phyloP scores from a whole-genome alignment of 2,797 vertebrate species.

The Macropus fuliginosus region DNA sequence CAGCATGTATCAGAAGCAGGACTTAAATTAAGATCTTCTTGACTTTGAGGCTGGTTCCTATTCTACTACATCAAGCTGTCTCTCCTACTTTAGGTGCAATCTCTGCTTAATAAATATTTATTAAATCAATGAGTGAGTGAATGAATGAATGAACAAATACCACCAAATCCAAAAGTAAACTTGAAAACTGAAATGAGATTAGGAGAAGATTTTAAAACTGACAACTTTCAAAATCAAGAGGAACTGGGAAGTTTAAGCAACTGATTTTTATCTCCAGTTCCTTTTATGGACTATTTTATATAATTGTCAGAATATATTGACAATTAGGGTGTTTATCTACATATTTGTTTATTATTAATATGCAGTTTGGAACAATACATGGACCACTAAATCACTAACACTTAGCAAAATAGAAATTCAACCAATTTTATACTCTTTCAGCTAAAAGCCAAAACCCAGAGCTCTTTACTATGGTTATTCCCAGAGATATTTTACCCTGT shows the following conservation, averaged over 20 bases:
- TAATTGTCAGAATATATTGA: not conserved
- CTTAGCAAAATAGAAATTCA: not conserved
- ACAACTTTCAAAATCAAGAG: slow-evolving; percentile 25
- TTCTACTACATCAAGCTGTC: not conserved
- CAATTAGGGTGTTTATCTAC: not conserved
- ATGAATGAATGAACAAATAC: not conserved
- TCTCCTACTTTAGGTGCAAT: not conserved
- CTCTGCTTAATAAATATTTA: not conserved
- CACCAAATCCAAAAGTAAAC: not conserved
- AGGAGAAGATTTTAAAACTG: slow-evolving; percentile 2
- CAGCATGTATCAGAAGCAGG: not conserved
- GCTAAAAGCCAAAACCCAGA: not conserved
- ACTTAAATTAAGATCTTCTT: not conserved
- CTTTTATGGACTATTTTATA: not conserved
- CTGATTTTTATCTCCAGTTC: not conserved
- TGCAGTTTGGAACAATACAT: not conserved
- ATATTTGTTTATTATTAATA: not conserved
- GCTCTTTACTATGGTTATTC: not conserved
- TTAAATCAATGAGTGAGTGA: not conserved
- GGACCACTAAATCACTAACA: not conserved
- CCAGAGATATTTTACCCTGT: not conserved
- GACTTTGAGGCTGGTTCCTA: not conserved
- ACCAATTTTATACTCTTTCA: not conserved
- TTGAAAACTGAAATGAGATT: not conserved
- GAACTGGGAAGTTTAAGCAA: slow-evolving; percentile 2